Conservation (phyloP, 2,888 invertebrate genomes). For the Cremastinae sp. region DNA sequence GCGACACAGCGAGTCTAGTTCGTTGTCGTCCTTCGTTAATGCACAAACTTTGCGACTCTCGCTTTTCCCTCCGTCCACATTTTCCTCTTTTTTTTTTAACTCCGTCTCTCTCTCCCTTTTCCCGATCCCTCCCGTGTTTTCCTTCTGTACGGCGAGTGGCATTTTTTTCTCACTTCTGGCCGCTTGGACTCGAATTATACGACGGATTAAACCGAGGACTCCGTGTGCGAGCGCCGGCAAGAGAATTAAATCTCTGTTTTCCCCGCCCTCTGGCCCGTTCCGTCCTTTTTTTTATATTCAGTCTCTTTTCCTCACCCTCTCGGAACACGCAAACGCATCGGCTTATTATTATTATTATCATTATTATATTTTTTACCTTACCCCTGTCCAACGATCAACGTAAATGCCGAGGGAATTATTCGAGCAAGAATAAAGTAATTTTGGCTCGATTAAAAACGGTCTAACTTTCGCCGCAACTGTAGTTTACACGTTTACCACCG, state of each 20-base stretch:
- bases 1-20: constrained; percentile 51
- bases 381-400: neutral
- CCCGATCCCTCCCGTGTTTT: neutral
- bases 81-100: neutral
- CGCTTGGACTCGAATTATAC: constrained; percentile 12
- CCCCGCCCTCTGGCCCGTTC: neutral
- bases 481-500: neutral
- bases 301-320: neutral
- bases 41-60: constrained; percentile 55
- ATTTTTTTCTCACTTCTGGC: constrained; percentile 1
- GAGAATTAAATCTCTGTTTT: constrained; percentile 49
- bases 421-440: constrained; percentile 13
- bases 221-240: constrained; percentile 42
- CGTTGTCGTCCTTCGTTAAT: constrained; percentile 58
- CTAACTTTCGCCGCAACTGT: neutral
- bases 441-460: neutral
- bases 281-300: constrained; percentile 2
- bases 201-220: constrained; percentile 55
- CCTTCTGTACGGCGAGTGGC: constrained; percentile 1
- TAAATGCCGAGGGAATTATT: constrained; percentile 11
- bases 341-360: constrained; percentile 26
- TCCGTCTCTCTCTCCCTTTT: neutral
- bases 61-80: constrained; percentile 2
- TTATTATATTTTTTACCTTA: too few relatives aligned
- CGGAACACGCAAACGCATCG: constrained; percentile 16